These are phyloP conservation scores for Pycnomerus fuliginosus DNA, from an alignment of 2,888 invertebrate genomes.

Conservation along the genomic window DNA sequence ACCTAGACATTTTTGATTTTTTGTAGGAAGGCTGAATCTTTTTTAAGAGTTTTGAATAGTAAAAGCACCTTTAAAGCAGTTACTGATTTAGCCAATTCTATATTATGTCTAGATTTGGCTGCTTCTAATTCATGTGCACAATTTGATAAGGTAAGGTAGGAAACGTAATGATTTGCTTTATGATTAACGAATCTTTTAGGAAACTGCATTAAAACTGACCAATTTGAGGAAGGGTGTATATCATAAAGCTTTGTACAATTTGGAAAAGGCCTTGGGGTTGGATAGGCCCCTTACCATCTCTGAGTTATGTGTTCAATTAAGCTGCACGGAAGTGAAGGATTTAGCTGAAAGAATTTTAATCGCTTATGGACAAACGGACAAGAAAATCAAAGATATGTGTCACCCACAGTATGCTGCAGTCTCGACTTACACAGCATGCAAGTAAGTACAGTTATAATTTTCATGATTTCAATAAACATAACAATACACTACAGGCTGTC, in stretches of 20 bases:
- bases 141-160: constrained; percentile 56
- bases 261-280: constrained; percentile 63
- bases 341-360: constrained; percentile 59
- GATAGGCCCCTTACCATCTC: constrained; percentile 57
- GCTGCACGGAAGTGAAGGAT: constrained; percentile 53
- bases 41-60: constrained; percentile 54
- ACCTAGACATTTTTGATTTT: too few species aligned
- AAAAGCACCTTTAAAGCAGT: constrained; percentile 52
- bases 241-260: constrained; percentile 57
- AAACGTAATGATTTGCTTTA: constrained; percentile 9
- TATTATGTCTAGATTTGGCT: constrained; percentile 64
- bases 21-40: constrained; percentile 58
- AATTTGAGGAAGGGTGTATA: constrained; percentile 60
- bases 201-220: constrained; percentile 60
- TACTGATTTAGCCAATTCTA: constrained; percentile 61
- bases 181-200: constrained; percentile 46
- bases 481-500: constrained; percentile 34
- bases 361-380: constrained; percentile 55
- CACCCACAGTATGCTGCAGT: constrained; percentile 67
- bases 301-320: constrained; percentile 60
- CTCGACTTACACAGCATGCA: constrained; percentile 65
- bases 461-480: constrained; percentile 1
- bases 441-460: constrained; percentile 44
- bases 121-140: constrained; percentile 54
- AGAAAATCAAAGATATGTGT: constrained; percentile 56